Conservation (phyloP, 2,888 invertebrate genomes). For the Limenitis camilla region DNA sequence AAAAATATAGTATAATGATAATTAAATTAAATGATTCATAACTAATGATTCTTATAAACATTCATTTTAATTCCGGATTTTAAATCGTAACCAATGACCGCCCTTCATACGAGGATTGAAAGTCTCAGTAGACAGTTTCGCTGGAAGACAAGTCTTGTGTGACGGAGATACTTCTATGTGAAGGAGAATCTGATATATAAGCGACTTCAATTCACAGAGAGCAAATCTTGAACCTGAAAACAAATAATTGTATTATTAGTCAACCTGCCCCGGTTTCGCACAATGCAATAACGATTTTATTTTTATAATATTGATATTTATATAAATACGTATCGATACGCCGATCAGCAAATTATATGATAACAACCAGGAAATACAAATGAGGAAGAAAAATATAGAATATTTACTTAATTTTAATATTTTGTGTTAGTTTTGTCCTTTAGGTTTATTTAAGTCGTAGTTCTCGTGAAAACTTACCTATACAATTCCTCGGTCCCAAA, state of each 20-base stretch:
- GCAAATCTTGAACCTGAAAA: conserved; percentile 49
- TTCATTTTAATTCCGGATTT: not conserved
- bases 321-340: not conserved
- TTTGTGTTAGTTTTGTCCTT: too few relatives aligned
- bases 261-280: too few relatives aligned
- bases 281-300: not conserved
- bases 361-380: too few relatives aligned
- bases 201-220: conserved; percentile 49
- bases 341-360: too few relatives aligned
- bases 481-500: conserved; percentile 76
- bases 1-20: too few relatives aligned
- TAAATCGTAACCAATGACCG: conserved; percentile 43
- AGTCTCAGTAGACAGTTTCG: conserved; percentile 28
- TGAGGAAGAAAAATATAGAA: too few relatives aligned
- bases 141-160: conserved; percentile 37
- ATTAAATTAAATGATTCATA: too few relatives aligned
- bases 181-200: conserved; percentile 44
- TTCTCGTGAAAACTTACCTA: too few relatives aligned
- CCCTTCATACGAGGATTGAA: conserved; percentile 39
- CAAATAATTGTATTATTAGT: too few relatives aligned
- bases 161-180: conserved; percentile 39
- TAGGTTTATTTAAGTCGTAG: too few relatives aligned
- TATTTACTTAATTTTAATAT: too few relatives aligned
- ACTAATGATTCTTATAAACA: too few relatives aligned
- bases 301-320: not conserved